Percentiles rank a stretch among this genome's conserved stretches.
phyloP scores from a whole-genome alignment of 2,113 vertebrate species.

The rat (Rattus norvegicus) region GRCr8 NC_086019.1:34102501-34103000 shows the following conservation, averaged over 20 bases:
- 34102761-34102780: not conserved
- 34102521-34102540: accelerated
- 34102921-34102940: constrained; percentile 60
- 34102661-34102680: not conserved
- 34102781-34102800: not conserved
- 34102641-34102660: accelerated
- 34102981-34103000: constrained; percentile 74
- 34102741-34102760: not conserved
- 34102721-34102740: not conserved
- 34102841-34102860: not conserved
- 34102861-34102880: not conserved
- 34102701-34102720: not conserved
- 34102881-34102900: constrained; percentile 44
- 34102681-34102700: not conserved
- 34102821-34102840: not conserved
- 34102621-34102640: not conserved
- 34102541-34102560: not conserved
- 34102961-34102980: constrained; percentile 53
- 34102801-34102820: not conserved
- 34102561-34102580: accelerated
- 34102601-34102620: accelerated
- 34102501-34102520: accelerated
- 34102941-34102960: constrained; percentile 53
- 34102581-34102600: accelerated
- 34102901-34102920: constrained; percentile 31